A percentile compares a stretch with the other conserved stretches of the same genome.
phyloP scores from a whole-genome alignment of 1,140 invertebrate genomes.

The Melitaea cinxia region DNA sequence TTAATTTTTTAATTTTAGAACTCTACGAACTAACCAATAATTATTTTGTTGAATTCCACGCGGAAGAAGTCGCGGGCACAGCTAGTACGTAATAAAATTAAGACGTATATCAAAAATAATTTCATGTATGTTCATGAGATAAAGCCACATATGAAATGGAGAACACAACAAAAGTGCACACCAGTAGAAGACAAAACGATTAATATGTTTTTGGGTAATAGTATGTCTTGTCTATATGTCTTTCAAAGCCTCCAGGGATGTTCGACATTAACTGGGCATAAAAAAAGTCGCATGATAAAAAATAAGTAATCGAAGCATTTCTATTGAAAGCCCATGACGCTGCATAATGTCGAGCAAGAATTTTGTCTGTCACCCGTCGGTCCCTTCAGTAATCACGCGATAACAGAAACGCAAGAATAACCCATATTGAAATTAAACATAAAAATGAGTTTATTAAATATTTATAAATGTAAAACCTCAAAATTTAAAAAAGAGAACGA shows the following conservation, averaged over 20 bases:
- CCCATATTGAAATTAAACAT: slow-evolving; percentile 33
- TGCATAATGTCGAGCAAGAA: slow-evolving; percentile 70
- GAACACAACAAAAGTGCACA: too few species aligned
- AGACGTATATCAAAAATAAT: too few species aligned
- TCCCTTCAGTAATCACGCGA: slow-evolving; percentile 45
- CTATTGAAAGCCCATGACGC: slow-evolving; percentile 74
- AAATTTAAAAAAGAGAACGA: neutral
- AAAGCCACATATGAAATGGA: too few species aligned
- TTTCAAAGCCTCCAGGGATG: neutral
- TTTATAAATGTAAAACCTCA: slow-evolving; percentile 15
- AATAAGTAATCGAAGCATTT: slow-evolving; percentile 67
- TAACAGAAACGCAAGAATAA: slow-evolving; percentile 37
- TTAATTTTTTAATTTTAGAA: too few species aligned
- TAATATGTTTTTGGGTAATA: neutral
- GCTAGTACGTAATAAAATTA: too few species aligned
- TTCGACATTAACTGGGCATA: slow-evolving; percentile 17
- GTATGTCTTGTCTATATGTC: neutral
- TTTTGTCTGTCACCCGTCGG: slow-evolving; percentile 74
- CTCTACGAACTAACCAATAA: too few species aligned
- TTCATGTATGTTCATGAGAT: too few species aligned
- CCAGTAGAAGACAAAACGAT: too few species aligned
- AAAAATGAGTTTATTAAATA: slow-evolving; percentile 30
- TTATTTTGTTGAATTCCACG: too few species aligned
- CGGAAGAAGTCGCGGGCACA: too few species aligned
- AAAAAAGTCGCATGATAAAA: slow-evolving; percentile 38